These are phyloP conservation scores for Drosophila mayri DNA, from an alignment of 1,140 invertebrate species.

Conservation along the genomic window DNA sequence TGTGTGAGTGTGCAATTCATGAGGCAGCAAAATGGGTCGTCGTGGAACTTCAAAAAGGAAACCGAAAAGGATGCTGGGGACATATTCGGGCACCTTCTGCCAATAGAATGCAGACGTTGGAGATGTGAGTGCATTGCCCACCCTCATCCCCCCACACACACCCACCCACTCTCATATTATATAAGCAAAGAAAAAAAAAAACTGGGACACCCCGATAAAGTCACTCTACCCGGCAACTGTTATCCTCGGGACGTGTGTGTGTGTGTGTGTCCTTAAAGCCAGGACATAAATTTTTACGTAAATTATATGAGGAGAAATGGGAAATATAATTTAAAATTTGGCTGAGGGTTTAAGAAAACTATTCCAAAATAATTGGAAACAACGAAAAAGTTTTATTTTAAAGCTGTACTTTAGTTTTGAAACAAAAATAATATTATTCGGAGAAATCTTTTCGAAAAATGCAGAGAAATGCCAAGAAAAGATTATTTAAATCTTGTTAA, in stretches of 20 bases:
- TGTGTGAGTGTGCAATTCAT: constrained; percentile 52
- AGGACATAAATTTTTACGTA: constrained; percentile 55
- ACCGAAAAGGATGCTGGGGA: constrained; percentile 57
- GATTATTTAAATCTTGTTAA: no score
- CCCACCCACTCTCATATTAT: constrained; percentile 22
- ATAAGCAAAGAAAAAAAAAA: constrained; percentile 33
- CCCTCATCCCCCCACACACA: neutral
- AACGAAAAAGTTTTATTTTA: constrained; percentile 41
- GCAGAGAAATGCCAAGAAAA: no score
- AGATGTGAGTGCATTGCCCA: constrained; percentile 35
- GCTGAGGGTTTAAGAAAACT: neutral
- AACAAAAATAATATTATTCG: neutral
- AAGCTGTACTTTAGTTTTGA: constrained; percentile 20
- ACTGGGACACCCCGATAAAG: constrained; percentile 65
- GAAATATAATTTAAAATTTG: neutral
- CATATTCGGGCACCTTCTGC: constrained; percentile 49
- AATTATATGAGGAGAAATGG: constrained; percentile 47
- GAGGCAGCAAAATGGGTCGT: constrained; percentile 79
- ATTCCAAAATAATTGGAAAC: constrained; percentile 19
- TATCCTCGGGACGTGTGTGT: neutral
- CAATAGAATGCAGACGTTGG: constrained; percentile 49
- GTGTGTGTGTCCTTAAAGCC: constrained; percentile 40
- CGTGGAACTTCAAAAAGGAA: constrained; percentile 75
- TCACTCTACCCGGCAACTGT: constrained; percentile 42
- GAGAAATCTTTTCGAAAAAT: neutral